Conservation (phyloP, 2,113 vertebrate genomes). For the Sylvilagus bachmani region DNA sequence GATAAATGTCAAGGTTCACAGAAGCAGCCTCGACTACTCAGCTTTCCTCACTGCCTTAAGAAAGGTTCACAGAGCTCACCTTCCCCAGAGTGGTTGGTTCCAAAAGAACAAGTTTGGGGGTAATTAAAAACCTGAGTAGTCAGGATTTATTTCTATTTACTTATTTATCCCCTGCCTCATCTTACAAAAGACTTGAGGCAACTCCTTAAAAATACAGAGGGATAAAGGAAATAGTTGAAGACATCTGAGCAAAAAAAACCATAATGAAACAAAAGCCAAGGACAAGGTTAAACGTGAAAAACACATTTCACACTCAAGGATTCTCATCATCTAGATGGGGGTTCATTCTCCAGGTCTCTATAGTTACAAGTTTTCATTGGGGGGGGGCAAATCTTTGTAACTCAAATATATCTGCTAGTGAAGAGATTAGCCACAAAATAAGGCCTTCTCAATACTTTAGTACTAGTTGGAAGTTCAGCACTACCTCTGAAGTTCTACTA, state of each 20-base stretch:
- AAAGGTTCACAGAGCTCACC: neutral
- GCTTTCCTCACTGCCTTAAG: neutral
- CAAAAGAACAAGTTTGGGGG: neutral
- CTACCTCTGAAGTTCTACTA: neutral
- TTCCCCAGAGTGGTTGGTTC: neutral
- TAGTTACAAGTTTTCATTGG: neutral
- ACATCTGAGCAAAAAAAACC: slow-evolving; percentile 46
- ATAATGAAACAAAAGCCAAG: slow-evolving; percentile 12
- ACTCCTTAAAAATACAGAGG: slow-evolving; percentile 42
- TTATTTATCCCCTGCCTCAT: neutral
- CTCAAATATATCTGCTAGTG: neutral
- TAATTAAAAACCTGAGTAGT: slow-evolving; percentile 30
- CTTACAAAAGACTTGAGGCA: slow-evolving; percentile 3
- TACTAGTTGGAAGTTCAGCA: neutral
- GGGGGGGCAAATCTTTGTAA: neutral
- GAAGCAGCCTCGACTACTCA: neutral
- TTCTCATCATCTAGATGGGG: neutral
- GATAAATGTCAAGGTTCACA: neutral
- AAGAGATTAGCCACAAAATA: neutral
- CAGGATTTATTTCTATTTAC: slow-evolving; percentile 8
- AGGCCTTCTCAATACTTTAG: neutral
- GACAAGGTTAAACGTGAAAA: slow-evolving; percentile 33
- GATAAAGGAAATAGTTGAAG: neutral
- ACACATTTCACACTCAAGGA: neutral
- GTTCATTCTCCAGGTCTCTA: neutral